A percentile compares a stretch with the other conserved stretches of the same genome.
phyloP scores from a whole-genome alignment of 2,888 invertebrate genomes.

The Megalurothrips usitatus region DNA sequence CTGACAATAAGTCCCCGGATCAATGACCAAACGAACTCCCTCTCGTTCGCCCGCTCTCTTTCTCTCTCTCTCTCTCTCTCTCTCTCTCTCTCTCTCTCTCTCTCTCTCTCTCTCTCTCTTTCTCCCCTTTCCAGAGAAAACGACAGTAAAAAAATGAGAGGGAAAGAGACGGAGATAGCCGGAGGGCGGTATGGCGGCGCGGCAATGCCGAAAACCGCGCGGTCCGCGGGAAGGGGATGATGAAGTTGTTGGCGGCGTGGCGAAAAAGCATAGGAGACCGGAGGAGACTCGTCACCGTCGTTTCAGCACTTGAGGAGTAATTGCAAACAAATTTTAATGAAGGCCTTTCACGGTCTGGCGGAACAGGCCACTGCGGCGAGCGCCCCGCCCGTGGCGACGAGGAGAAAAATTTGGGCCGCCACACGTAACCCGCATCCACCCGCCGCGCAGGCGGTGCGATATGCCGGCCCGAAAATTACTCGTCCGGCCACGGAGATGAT shows the following conservation, averaged over 20 bases:
- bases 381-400: too few species aligned
- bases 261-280: not conserved
- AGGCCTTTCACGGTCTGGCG: constrained; percentile 7
- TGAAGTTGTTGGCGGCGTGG: not conserved
- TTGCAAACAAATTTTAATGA: constrained; percentile 25
- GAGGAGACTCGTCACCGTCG: constrained; percentile 12
- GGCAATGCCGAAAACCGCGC: not conserved
- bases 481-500: too few species aligned
- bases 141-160: not conserved
- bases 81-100: too few species aligned
- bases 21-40: not conserved
- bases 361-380: not conserved
- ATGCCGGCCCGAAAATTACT: too few species aligned
- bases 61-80: too few species aligned
- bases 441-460: too few species aligned
- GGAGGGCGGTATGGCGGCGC: not conserved
- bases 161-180: not conserved
- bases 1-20: constrained; percentile 19
- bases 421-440: too few species aligned
- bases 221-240: not conserved
- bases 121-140: not conserved
- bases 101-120: too few species aligned
- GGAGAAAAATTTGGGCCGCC: too few species aligned
- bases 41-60: too few species aligned
- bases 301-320: constrained; percentile 17